phyloP scores from a whole-genome alignment of 1,140 invertebrate genomes.

The Scylla paramamosain region DNA sequence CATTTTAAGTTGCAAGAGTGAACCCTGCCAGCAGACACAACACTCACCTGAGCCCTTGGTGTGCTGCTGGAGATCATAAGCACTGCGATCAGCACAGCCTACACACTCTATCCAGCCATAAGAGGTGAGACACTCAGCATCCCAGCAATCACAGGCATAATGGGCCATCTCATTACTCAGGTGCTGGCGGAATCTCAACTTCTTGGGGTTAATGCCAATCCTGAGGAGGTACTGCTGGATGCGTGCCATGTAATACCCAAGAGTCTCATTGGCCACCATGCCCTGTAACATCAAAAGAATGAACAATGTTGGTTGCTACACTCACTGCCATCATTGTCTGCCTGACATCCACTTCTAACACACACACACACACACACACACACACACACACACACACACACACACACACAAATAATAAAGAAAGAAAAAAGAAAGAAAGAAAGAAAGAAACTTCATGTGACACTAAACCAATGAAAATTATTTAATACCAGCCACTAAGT shows the following conservation, averaged over 20 bases:
- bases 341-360: too few relatives aligned
- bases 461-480: too few relatives aligned
- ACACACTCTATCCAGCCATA: conserved; percentile 99
- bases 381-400: too few relatives aligned
- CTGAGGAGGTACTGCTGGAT: conserved; percentile 94
- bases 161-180: conserved; percentile 99
- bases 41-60: conserved; percentile 92
- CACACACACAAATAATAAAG: too few relatives aligned
- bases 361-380: too few relatives aligned
- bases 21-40: too few relatives aligned
- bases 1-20: too few relatives aligned
- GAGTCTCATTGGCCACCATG: conserved; percentile 96
- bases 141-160: conserved; percentile 99
- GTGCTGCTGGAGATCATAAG: conserved; percentile 97
- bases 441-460: too few relatives aligned
- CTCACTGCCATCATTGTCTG: too few relatives aligned
- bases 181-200: conserved; percentile 97
- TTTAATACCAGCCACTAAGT: too few relatives aligned
- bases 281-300: conserved; percentile 83
- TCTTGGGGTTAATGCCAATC: conserved; percentile 92
- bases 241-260: conserved; percentile 98
- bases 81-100: conserved; percentile 98
- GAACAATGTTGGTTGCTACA: too few relatives aligned
- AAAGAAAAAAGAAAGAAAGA: too few relatives aligned
- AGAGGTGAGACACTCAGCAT: conserved; percentile 97